Evolutionary conservation across 2,797 vertebrate genomes (phyloP), one percentile per base, ranked within the genome.

Genomic region (Ambastaia sidthimunki): DNA sequence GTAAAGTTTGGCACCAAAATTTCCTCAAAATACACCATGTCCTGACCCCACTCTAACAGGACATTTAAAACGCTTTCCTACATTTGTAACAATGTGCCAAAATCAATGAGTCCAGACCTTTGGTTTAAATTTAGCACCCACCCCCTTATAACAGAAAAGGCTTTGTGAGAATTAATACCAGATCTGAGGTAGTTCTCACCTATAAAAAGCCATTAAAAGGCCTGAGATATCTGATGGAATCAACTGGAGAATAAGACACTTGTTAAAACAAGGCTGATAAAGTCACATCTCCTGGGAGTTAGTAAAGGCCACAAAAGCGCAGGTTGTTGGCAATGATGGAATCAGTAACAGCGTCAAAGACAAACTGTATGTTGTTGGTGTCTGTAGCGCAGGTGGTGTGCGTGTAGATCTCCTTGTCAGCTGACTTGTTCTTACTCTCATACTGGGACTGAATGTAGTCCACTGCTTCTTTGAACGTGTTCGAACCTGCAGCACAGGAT

Each of bases 331-430:
- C 95, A 78, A 98, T 97, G 93, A 99, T 97, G 90, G 98, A 95
- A 13, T 99, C 96, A 0, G 96, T 98, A 89, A 98, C 95, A 0
- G 97, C 96, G 0, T 98, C 96, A 23, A 99, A 99, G 74, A 99
- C 97, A 55, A 99, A 97, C 91, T 98, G 96, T 92, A 99, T 98
- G 92, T 99, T 98, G 93, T 95, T 93, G 94, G 97, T 98, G 91
- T 98, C 96, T 0, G 97, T 97, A 83, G 98, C 97, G 0, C 97
- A 98, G 92, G 97, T 99, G 91, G 94, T 92, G 76, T 99, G 97
- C 0, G 95, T 90, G 88, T 98, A 99, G 85, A 99, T 93, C 88
- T 98, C 96, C 88, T 98, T 98, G 89, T 92, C 93, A 76, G 91
- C 1, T 0, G 97, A 98, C 93, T 97, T 97, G 94, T 98, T 98